Evolutionary conservation across 2,113 vertebrate genomes (phyloP).

Genomic region (Naja naja): DNA sequence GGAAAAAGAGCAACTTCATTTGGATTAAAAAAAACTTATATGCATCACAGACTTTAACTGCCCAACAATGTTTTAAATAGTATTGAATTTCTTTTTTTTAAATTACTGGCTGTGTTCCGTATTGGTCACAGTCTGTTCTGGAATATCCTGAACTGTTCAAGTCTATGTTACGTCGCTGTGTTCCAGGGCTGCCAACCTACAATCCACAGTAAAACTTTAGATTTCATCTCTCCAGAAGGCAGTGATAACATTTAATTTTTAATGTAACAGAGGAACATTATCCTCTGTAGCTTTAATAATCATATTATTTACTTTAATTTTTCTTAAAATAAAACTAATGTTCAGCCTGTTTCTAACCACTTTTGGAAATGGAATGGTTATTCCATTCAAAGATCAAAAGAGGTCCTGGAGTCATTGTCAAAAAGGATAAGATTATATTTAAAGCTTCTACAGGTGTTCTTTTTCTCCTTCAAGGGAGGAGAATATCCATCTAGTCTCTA

Average conservation of each 20-base stretch:
- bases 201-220: background rate
- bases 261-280: background rate
- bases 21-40: background rate
- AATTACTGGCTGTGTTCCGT: background rate
- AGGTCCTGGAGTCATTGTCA: background rate
- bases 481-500: background rate
- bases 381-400: background rate
- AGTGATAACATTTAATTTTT: background rate
- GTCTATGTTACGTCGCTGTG: background rate
- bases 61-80: background rate
- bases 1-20: background rate
- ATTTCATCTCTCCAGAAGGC: background rate
- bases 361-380: background rate
- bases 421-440: background rate
- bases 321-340: background rate
- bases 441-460: background rate
- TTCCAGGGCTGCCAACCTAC: background rate
- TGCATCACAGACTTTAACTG: background rate
- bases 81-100: background rate
- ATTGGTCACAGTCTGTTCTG: background rate
- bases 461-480: background rate
- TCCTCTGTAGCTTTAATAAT: background rate
- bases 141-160: background rate
- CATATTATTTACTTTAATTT: background rate
- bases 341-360: background rate